Percentiles rank a stretch among this genome's conserved stretches.
phyloP scores from a whole-genome alignment of 1,140 invertebrate genomes.

The Listronotus oregonensis region DNA sequence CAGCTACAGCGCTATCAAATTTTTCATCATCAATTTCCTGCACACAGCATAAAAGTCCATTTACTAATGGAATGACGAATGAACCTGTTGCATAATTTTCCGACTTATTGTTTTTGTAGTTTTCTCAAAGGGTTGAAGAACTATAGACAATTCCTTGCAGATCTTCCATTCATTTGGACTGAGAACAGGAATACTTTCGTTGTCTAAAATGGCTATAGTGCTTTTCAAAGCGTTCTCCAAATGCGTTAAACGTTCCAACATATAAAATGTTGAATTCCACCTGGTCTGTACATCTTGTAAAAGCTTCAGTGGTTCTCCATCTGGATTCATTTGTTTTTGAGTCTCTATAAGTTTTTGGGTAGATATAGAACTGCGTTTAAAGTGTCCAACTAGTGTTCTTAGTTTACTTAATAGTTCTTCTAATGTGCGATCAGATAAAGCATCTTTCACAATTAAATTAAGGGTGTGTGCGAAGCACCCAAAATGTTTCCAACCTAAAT shows the following conservation, averaged over 20 bases:
- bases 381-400: background rate
- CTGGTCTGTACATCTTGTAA: slow-evolving; percentile 41
- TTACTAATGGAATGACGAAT: slow-evolving; percentile 22
- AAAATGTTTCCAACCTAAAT: no score
- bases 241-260: slow-evolving; percentile 36
- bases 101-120: slow-evolving; percentile 47
- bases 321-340: slow-evolving; percentile 34
- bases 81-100: slow-evolving; percentile 46
- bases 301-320: slow-evolving; percentile 31
- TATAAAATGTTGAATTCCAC: slow-evolving; percentile 45
- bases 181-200: slow-evolving; percentile 9
- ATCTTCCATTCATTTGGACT: slow-evolving; percentile 25
- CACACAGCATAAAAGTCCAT: no score
- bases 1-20: no score
- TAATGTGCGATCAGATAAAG: no score
- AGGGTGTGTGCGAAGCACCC: no score
- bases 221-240: slow-evolving; percentile 24
- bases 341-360: slow-evolving; percentile 7
- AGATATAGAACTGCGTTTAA: slow-evolving; percentile 20
- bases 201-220: slow-evolving; percentile 23
- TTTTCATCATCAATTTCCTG: no score
- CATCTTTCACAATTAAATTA: no score
- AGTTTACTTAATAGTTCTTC: no score
- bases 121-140: slow-evolving; percentile 46
- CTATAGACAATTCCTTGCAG: background rate